Conservation (phyloP, 2,113 vertebrate species). For the Capreolus pygargus region DNA sequence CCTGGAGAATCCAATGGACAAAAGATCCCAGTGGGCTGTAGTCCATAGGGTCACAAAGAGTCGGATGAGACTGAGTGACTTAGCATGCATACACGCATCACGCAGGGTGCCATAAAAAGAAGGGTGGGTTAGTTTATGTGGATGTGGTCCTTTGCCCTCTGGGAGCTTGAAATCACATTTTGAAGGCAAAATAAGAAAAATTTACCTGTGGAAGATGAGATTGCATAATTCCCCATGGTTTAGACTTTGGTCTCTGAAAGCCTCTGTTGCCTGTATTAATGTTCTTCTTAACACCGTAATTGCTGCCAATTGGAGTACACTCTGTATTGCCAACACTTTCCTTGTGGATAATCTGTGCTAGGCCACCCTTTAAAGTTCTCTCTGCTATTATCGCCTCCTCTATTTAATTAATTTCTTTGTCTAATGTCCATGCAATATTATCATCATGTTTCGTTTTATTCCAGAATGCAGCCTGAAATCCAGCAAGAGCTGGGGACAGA, state of each 20-base stretch:
- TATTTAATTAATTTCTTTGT: constrained; percentile 49
- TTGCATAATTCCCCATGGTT: not conserved
- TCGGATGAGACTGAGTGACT: not conserved
- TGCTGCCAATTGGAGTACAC: not conserved
- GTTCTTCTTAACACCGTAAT: constrained; percentile 33
- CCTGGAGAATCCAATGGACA: not conserved
- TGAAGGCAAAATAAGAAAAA: constrained; percentile 16
- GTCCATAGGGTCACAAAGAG: not conserved
- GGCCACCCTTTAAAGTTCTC: not conserved
- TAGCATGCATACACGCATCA: not conserved
- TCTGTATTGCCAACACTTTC: not conserved
- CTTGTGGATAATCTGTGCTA: constrained; percentile 1
- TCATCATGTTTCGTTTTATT: constrained; percentile 32
- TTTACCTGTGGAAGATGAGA: not conserved
- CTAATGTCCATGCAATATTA: constrained; percentile 5
- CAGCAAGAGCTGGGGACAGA: not conserved
- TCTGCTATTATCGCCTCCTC: not conserved
- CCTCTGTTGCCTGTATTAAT: constrained; percentile 2
- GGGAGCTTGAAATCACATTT: not conserved
- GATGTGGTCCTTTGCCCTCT: not conserved
- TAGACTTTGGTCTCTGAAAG: constrained; percentile 11
- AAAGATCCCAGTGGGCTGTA: not conserved
- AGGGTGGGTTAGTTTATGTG: not conserved
- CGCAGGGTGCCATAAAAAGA: not conserved
- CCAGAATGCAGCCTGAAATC: not conserved